Conservation (phyloP, 2,797 vertebrate genomes). For the Chelon labrosus region DNA sequence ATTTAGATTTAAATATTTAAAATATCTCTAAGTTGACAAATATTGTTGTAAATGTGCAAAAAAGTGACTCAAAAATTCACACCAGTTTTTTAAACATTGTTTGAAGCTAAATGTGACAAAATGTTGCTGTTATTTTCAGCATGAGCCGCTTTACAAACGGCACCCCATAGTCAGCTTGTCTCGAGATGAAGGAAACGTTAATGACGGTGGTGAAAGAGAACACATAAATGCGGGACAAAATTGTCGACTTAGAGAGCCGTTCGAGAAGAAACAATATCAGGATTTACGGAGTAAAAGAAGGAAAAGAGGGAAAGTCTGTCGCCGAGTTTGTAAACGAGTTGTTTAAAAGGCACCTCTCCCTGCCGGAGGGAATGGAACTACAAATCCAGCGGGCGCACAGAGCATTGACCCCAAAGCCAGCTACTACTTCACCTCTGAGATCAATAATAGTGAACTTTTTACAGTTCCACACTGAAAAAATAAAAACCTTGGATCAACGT, state of each 20-base stretch:
- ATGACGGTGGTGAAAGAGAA: neutral
- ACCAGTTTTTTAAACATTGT: no score
- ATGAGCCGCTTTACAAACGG: no score
- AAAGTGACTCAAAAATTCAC: no score
- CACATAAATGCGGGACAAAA: neutral
- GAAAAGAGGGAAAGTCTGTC: slow-evolving; percentile 4
- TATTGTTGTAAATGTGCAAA: no score
- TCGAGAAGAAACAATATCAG: slow-evolving; percentile 10
- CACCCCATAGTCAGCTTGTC: neutral
- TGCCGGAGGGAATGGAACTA: neutral
- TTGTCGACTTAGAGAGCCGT: slow-evolving; percentile 13
- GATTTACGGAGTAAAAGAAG: slow-evolving; percentile 24
- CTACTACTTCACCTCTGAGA: neutral
- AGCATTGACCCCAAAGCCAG: slow-evolving; percentile 20
- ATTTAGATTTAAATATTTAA: no score
- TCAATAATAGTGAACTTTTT: slow-evolving; percentile 30
- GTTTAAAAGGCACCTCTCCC: neutral
- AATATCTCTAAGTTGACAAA: no score
- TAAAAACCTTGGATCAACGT: no score
- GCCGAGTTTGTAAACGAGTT: slow-evolving; percentile 17
- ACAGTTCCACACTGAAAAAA: slow-evolving; percentile 14
- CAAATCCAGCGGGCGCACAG: slow-evolving; percentile 21
- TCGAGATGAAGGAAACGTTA: neutral
- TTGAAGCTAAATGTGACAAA: no score
- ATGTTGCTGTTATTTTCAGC: no score